phyloP scores from a whole-genome alignment of 2,797 vertebrate genomes.

The Pachyuromys duprasi region DNA sequence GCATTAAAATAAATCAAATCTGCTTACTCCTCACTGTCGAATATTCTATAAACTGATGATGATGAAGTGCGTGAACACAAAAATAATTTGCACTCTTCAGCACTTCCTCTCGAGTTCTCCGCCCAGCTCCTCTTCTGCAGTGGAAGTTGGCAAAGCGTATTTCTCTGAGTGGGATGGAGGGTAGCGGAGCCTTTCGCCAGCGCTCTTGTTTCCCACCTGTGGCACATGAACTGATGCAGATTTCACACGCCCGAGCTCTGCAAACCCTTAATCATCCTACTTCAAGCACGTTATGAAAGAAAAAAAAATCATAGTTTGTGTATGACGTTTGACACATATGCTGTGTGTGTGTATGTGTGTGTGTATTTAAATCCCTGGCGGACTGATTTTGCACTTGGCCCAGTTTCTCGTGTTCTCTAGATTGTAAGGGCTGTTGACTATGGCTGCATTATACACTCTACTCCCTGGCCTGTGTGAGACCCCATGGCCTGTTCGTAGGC shows the following conservation, averaged over 20 bases:
- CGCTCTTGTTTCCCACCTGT: neutral
- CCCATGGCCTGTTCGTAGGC: neutral
- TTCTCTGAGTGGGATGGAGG: neutral
- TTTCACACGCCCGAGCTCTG: neutral
- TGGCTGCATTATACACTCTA: neutral
- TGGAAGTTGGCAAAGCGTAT: neutral
- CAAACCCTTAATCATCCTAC: neutral
- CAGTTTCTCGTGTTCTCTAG: neutral
- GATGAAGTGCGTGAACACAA: conserved; percentile 62
- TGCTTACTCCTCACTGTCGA: conserved; percentile 75
- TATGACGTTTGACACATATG: neutral
- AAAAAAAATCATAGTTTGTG: neutral
- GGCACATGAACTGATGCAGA: neutral
- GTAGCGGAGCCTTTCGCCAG: neutral
- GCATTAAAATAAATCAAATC: conserved; percentile 83
- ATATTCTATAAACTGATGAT: conserved; percentile 74
- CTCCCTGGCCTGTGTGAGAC: neutral
- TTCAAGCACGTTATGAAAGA: neutral
- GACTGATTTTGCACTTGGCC: neutral
- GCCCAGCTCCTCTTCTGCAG: conserved; percentile 45
- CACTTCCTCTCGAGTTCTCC: conserved; percentile 61
- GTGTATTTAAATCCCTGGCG: neutral
- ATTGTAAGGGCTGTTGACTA: neutral
- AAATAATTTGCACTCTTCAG: conserved; percentile 76
- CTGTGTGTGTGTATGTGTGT: neutral